Percentiles rank a stretch among this genome's conserved stretches.
Evolutionary conservation across 37 sponge, comb jelly and placozoan species (phyloP).

Genomic region (Mnemiopsis leidyi): DNA sequence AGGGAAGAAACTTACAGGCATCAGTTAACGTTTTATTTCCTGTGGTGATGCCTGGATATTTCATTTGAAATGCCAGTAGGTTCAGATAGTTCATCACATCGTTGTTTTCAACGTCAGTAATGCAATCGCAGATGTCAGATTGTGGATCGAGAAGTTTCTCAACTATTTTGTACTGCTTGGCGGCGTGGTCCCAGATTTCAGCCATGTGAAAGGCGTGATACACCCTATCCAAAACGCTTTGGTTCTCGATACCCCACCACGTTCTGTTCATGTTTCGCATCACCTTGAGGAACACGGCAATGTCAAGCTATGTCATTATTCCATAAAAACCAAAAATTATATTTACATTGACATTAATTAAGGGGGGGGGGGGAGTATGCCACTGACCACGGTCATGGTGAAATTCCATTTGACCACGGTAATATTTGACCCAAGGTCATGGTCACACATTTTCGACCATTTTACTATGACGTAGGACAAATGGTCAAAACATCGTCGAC

Average conservation of each 20-base stretch:
- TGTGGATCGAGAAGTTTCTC: not conserved
- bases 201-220: constrained; percentile 1
- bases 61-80: not conserved
- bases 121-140: not conserved
- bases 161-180: not conserved
- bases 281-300: not conserved
- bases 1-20: not conserved
- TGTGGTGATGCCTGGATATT: not conserved
- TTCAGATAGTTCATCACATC: constrained; percentile 22
- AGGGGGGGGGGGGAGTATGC: no score
- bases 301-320: no score
- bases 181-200: not conserved
- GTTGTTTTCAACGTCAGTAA: not conserved
- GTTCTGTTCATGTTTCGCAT: not conserved
- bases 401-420: no score
- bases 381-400: no score
- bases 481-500: no score
- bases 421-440: no score
- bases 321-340: no score
- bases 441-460: no score
- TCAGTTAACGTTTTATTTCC: not conserved
- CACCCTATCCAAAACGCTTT: not conserved
- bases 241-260: not conserved
- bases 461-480: no score
- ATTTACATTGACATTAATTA: no score